These are phyloP conservation scores for Sceliomorpha sp. DNA, from an alignment of 2,888 invertebrate species.

Conservation along the genomic window DNA sequence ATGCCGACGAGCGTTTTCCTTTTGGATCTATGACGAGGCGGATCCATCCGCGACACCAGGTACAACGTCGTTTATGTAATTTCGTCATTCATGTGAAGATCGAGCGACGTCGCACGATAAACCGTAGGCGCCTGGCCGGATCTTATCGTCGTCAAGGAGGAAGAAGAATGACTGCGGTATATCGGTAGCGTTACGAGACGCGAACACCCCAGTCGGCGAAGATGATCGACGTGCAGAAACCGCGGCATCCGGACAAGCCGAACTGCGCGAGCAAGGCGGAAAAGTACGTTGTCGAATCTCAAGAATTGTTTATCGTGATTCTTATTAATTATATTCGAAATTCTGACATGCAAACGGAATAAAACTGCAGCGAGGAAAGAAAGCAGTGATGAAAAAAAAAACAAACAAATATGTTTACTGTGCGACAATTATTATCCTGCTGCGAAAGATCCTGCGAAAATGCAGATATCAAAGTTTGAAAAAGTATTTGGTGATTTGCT, in stretches of 20 bases:
- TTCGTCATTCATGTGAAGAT: not conserved
- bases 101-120: not conserved
- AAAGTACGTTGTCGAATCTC: conserved; percentile 6
- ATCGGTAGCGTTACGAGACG: conserved; percentile 22
- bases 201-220: conserved; percentile 5
- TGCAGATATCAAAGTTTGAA: no score
- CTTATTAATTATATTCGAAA: no score
- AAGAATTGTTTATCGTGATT: conserved; percentile 1
- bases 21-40: not conserved
- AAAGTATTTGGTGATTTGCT: no score
- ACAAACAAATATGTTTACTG: no score
- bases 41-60: not conserved
- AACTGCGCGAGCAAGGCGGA: conserved; percentile 3
- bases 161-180: conserved; percentile 34
- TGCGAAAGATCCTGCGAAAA: no score
- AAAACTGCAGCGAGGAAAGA: no score
- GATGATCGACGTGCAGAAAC: conserved; percentile 8
- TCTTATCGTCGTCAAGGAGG: conserved; percentile 17
- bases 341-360: no score
- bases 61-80: not conserved
- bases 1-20: not conserved
- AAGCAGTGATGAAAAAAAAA: no score
- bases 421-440: no score
- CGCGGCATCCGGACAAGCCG: conserved; percentile 2
- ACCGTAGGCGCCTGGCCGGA: conserved; percentile 17